A percentile compares a stretch with the other conserved stretches of the same genome.
Conservation (phyloP, 2,797 vertebrate genomes). For the Cyprinodon diabolis region DNA sequence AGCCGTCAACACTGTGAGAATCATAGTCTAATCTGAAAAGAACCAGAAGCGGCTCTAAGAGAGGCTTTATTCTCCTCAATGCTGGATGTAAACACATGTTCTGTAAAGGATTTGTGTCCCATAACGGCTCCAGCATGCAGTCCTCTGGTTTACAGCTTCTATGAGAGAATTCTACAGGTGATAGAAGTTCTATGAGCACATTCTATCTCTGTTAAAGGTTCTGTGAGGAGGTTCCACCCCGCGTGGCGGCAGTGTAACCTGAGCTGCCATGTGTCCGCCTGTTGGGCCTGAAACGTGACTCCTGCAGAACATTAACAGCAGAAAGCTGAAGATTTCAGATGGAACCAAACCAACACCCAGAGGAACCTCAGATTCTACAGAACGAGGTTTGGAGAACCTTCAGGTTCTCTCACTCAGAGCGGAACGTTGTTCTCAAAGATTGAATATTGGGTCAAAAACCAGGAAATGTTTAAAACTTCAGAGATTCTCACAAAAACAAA, state of each 20-base stretch:
- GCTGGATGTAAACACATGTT: no score
- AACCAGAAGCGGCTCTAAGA: no score
- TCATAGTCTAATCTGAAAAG: no score
- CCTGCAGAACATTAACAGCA: slow-evolving; percentile 21
- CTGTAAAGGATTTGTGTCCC: no score
- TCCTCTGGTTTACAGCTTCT: no score
- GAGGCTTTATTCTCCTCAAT: no score
- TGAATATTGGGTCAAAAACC: no score
- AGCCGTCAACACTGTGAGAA: no score
- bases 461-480: not conserved
- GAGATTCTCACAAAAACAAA: not conserved
- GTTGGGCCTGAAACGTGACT: slow-evolving; percentile 49
- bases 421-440: no score
- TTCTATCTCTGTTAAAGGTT: fast-evolving
- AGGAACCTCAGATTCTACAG: not conserved
- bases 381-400: no score
- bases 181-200: not conserved
- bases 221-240: not conserved
- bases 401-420: no score
- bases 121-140: no score
- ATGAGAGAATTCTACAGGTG: not conserved
- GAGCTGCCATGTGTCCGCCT: slow-evolving; percentile 27
- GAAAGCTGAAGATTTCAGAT: slow-evolving; percentile 27
- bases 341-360: slow-evolving; percentile 16
- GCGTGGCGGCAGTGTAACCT: slow-evolving; percentile 33